Evolutionary conservation across 1,140 invertebrate genomes (phyloP), one percentile per base, ranked within the genome.

Genomic region (Drosophila sp.): DNA sequence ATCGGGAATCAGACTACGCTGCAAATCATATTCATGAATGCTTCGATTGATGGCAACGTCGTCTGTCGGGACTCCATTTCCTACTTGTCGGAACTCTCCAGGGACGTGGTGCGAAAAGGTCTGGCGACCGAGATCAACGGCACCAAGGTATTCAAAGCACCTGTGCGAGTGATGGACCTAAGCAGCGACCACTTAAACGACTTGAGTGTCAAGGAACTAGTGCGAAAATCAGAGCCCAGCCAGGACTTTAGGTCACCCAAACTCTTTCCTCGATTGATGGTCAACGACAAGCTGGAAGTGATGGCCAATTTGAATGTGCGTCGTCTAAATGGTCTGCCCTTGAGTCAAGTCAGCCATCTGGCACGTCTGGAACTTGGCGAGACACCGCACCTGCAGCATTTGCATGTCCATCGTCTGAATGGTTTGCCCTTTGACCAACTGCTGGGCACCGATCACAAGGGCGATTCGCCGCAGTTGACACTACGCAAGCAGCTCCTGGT

Each of bases 401-500:
- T 58, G n/a, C 4, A 58, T 23, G 7, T 58, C 2, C 17, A 58
- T 2, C 7, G 55, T 0, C 25, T 91, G 3, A 91, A 91, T 69
- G 66, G 68, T n/a, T 4, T 76, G 50, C 10, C 69, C 1, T 10
- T 89, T 11, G 41, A 72, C 0, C 64, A 89, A 27, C 54, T 91
- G 10, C 57, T 77, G 8, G 72, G 76, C 3, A 3, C 44, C 44
- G 6, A 25, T 47, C 44, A 17, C 5, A 47, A 17, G 6, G 32
- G 1, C 0, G 23, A 10, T 56, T 80, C 0, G 70, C 72, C 11
- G 60, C 44, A n/a, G 35, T 17, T 0, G 17, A 56, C 5, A 6
- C 71, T 91, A 0, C 81, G 66, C 57, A 91, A 91, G 33, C 81
- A 91, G 30, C 58, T 91, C 0, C 65, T 91, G 10, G 69, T 91